Conservation (phyloP, 2,113 vertebrate species). For the Notothenia rossii region DNA sequence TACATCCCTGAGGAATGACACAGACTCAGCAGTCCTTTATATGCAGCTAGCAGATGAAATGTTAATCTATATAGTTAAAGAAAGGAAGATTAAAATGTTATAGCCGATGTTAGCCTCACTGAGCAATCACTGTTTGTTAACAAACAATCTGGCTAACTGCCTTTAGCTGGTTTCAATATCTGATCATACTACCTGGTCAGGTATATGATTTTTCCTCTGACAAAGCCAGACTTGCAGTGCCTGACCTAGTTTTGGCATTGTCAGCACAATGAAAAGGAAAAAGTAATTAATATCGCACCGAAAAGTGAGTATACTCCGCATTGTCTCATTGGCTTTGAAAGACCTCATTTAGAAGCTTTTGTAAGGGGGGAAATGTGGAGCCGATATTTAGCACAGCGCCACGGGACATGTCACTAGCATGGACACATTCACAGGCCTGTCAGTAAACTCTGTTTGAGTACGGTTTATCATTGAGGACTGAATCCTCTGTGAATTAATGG, state of each 20-base stretch:
- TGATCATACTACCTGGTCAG: slow-evolving; percentile 54
- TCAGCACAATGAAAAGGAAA: slow-evolving; percentile 61
- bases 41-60: slow-evolving; percentile 1
- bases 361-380: slow-evolving; percentile 40
- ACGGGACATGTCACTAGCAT: slow-evolving; percentile 61
- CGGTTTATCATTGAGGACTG: neutral
- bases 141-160: neutral
- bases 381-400: slow-evolving; percentile 75
- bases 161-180: slow-evolving; percentile 6
- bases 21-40: neutral
- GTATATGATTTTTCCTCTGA: slow-evolving; percentile 14
- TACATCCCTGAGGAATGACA: slow-evolving; percentile 32
- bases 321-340: slow-evolving; percentile 57
- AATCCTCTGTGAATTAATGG: slow-evolving; percentile 53
- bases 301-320: slow-evolving; percentile 65
- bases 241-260: slow-evolving; percentile 53
- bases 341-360: slow-evolving; percentile 56
- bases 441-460: slow-evolving; percentile 27
- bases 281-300: slow-evolving; percentile 72
- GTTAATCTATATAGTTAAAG: neutral
- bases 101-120: neutral
- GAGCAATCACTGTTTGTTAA: neutral
- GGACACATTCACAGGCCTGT: slow-evolving; percentile 56
- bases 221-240: slow-evolving; percentile 15
- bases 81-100: neutral